phyloP scores from a whole-genome alignment of 1,140 invertebrate species.

The Ceratina australensis region DNA sequence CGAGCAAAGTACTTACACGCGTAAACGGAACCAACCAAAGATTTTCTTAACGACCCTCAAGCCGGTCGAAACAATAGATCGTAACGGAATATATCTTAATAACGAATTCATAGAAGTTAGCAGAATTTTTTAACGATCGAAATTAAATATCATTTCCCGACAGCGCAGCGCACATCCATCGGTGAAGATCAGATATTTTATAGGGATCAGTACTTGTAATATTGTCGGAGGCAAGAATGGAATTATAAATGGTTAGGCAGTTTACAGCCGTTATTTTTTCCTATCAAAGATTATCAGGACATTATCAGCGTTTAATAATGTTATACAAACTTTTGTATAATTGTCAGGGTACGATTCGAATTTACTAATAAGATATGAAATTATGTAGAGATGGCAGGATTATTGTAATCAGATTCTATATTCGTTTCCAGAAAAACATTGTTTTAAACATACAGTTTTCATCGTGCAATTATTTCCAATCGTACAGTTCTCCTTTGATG shows the following conservation, averaged over 20 bases:
- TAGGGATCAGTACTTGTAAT: background rate
- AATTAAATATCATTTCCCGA: constrained; percentile 36
- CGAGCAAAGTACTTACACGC: background rate
- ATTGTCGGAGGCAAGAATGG: background rate
- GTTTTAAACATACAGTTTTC: too few species aligned
- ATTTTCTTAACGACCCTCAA: constrained; percentile 36
- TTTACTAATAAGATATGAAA: background rate
- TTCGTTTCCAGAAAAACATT: too few species aligned
- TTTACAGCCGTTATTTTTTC: constrained; percentile 10
- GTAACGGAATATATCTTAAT: constrained; percentile 7
- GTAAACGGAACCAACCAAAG: constrained; percentile 50
- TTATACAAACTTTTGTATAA: constrained; percentile 6
- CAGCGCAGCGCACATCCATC: constrained; percentile 18
- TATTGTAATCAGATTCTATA: background rate
- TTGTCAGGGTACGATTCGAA: constrained; percentile 4
- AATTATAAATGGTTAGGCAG: background rate
- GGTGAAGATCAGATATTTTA: constrained; percentile 10
- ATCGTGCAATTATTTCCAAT: background rate
- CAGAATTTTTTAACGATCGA: constrained; percentile 54
- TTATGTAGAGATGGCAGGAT: background rate
- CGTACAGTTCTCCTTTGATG: background rate
- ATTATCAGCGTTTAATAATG: background rate
- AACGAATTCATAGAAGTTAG: constrained; percentile 34
- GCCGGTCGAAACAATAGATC: constrained; percentile 25
- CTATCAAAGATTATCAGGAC: background rate